phyloP scores from a whole-genome alignment of 2,113 vertebrate species.

The Coregonus clupeaformis region DNA sequence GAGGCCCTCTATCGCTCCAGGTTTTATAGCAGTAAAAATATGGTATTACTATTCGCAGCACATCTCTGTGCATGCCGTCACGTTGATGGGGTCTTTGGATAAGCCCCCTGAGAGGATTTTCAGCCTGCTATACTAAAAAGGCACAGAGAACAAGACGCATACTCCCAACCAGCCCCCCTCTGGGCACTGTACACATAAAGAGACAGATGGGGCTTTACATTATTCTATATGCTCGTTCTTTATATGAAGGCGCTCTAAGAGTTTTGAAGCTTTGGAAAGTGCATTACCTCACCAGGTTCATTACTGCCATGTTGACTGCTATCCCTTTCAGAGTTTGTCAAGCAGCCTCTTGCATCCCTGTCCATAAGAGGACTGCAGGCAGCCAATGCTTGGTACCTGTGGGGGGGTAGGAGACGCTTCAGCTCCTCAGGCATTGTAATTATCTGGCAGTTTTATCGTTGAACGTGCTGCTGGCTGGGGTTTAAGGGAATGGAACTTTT shows the following conservation, averaged over 20 bases:
- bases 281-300: too few relatives aligned
- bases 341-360: slow-evolving; percentile 34
- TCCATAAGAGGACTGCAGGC: slow-evolving; percentile 43
- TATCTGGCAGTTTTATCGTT: slow-evolving; percentile 68
- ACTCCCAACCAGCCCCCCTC: background rate
- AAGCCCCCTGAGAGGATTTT: too few relatives aligned
- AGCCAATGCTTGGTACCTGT: slow-evolving; percentile 45
- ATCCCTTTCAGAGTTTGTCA: slow-evolving; percentile 21
- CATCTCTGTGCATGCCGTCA: too few relatives aligned
- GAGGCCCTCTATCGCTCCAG: too few relatives aligned
- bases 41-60: too few relatives aligned
- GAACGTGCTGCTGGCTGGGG: slow-evolving; percentile 52
- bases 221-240: background rate
- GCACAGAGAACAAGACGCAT: background rate
- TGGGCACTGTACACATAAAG: background rate
- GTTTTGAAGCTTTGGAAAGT: background rate
- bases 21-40: too few relatives aligned
- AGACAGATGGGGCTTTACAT: background rate
- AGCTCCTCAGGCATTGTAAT: slow-evolving; percentile 68
- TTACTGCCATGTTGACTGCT: background rate
- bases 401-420: slow-evolving; percentile 59
- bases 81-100: background rate
- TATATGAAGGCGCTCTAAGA: background rate
- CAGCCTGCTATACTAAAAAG: background rate
- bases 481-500: slow-evolving; percentile 52